Base-by-base conservation (phyloP, 2,888 invertebrate species). In the Teleogryllus oceanicus region DNA sequence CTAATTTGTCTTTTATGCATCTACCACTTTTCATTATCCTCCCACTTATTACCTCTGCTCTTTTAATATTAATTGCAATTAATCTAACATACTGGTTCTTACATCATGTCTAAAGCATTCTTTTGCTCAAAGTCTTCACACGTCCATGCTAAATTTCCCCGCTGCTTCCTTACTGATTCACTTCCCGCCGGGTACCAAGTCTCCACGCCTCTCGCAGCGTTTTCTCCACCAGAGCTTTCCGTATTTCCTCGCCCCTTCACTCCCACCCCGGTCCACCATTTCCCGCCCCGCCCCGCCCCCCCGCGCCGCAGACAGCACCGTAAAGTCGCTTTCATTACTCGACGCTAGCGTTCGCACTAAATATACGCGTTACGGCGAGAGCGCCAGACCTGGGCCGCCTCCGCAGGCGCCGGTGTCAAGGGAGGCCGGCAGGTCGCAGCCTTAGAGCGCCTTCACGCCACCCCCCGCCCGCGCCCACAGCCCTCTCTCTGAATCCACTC, bases 251-350 rank as follows among this genome's bases (percentile, higher is more conserved):
- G 62, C 62, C 4, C 62, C 3, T 62, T 62, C 62, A 3, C 18
- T 18, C 62, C 18, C 13, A 10, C 10, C 18, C 62, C 62, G 3
- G 0, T 18, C 62, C 62, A 2, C 5, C 51, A 51, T 16, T 5
- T 62, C 62, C 5, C 62, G 62, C 18, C 62, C 62, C 62, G 62
- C 62, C 18, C 62, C 12, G 62, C 62, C 62, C 62, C 18, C 62
- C 62, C 62, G 62, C 16, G 5, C 18, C 18, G 62, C 62, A 62
- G 62, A 62, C 62, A 62, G 62, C 62, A 5, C 62, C 62, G 62
- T 62, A 62, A 62, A 62, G 62, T 62, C 62, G 62, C 62, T 62
- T 62, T 62, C 62, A 62, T 62, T 62, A 62, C 62, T 62, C 62
- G 16, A 18, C 18, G 62, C 62, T 2, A 62, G 62, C 62, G 62